Evolutionary conservation across 2,888 invertebrate genomes (phyloP).

Genomic region (Stictocephala bisonia): DNA sequence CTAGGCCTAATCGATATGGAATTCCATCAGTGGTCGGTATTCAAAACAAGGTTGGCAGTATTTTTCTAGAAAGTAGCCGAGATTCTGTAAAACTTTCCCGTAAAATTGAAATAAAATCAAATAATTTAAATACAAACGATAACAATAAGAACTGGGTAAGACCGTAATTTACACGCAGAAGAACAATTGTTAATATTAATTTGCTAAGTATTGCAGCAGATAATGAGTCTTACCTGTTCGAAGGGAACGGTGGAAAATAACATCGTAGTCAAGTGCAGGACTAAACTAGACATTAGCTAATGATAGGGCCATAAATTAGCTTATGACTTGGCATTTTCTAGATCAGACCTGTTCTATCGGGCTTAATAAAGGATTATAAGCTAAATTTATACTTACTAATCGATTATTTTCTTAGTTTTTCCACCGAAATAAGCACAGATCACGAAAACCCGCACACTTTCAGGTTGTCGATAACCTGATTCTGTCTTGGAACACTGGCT

Average conservation of each 20-base stretch:
- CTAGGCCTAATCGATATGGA: too few species aligned
- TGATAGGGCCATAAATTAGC: too few species aligned
- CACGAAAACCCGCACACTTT: constrained; percentile 8
- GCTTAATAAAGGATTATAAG: too few species aligned
- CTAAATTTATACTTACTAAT: constrained; percentile 2
- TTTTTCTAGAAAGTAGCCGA: constrained; percentile 32
- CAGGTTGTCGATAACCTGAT: constrained; percentile 25
- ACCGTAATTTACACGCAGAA: too few species aligned
- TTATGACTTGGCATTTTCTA: too few species aligned
- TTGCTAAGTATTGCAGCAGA: constrained; percentile 24
- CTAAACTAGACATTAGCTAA: too few species aligned
- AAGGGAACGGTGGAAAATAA: constrained; percentile 40
- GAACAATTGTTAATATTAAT: constrained; percentile 31
- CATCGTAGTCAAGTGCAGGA: constrained; percentile 35
- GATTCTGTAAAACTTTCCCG: too few species aligned
- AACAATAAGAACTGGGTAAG: too few species aligned
- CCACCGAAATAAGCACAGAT: constrained; percentile 9
- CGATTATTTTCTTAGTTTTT: constrained; percentile 20
- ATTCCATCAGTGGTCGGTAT: constrained; percentile 21
- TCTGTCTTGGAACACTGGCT: constrained; percentile 4
- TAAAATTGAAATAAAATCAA: too few species aligned
- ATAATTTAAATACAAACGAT: too few species aligned
- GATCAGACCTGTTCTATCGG: too few species aligned
- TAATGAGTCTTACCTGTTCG: constrained; percentile 38
- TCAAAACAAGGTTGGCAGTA: constrained; percentile 23